Percentiles rank a stretch among this genome's conserved stretches.
Evolutionary conservation across 1,140 invertebrate species (phyloP).

Genomic region (Euschistus heros): DNA sequence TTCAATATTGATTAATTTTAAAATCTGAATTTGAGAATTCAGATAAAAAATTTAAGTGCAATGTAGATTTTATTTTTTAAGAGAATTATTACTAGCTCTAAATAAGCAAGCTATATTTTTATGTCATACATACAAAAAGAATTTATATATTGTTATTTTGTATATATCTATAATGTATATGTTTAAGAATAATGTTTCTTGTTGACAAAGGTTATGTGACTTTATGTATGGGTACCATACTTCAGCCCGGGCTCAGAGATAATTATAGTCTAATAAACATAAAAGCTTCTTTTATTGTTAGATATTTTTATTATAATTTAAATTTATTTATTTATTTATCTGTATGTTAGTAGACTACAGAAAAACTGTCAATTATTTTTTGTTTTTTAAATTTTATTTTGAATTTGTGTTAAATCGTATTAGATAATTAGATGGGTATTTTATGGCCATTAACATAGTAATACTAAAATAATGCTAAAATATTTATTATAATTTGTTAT

Average conservation of each 20-base stretch:
- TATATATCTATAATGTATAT: neutral
- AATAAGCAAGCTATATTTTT: neutral
- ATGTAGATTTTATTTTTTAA: neutral
- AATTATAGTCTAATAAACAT: constrained; percentile 3
- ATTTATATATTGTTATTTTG: neutral
- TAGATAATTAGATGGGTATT: neutral
- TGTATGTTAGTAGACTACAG: neutral
- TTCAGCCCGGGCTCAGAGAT: constrained; percentile 21
- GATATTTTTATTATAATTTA: neutral
- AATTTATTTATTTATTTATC: neutral
- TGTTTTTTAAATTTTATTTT: neutral
- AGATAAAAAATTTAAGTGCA: neutral
- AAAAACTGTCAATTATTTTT: neutral
- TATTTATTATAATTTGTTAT: too few relatives aligned
- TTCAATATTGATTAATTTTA: too few relatives aligned
- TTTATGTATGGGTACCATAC: constrained; percentile 15
- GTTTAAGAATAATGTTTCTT: neutral
- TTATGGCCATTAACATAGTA: too few relatives aligned
- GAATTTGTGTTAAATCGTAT: neutral
- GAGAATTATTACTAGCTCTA: neutral
- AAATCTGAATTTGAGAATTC: too few relatives aligned
- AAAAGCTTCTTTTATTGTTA: neutral
- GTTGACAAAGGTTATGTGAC: neutral
- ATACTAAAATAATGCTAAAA: too few relatives aligned
- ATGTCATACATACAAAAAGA: neutral